Conservation (phyloP, 64 coral and sea anemone genomes). For the Stichodactyla helianthus region DNA sequence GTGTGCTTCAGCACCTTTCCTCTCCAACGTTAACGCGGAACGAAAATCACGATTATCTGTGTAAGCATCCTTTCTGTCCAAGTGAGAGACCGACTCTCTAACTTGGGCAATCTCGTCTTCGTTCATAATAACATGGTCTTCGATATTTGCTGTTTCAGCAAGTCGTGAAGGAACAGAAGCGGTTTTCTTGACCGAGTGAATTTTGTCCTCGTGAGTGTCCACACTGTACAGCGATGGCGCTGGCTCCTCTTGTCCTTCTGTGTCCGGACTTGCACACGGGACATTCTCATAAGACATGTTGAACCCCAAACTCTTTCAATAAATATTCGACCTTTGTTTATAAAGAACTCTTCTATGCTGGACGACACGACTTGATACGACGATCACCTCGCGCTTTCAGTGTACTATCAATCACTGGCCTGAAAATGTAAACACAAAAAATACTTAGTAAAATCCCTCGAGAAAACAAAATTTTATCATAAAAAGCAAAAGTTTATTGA, state of each 20-base stretch:
- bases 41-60: conserved; percentile 24
- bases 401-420: neutral
- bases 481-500: neutral
- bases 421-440: conserved; percentile 4
- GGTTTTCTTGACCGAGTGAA: conserved; percentile 57
- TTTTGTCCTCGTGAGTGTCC: conserved; percentile 51
- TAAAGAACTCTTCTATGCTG: neutral
- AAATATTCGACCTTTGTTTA: neutral
- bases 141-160: conserved; percentile 87
- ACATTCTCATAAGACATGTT: conserved; percentile 95
- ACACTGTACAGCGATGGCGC: conserved; percentile 83
- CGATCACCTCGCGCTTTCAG: neutral
- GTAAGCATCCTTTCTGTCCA: conserved; percentile 20
- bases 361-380: neutral
- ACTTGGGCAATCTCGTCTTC: conserved; percentile 88
- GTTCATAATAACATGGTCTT: conserved; percentile 88
- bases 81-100: conserved; percentile 29
- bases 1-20: conserved; percentile 33
- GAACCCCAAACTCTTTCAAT: neutral
- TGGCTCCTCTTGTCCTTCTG: conserved; percentile 79
- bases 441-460: neutral
- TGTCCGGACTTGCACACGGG: conserved; percentile 89
- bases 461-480: neutral
- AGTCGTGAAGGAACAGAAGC: conserved; percentile 62
- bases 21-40: conserved; percentile 19